Percentiles rank a stretch among this genome's conserved stretches.
These are phyloP conservation scores for Amphiprion clarkii DNA, from an alignment of 2,797 vertebrate genomes.

Conservation along the genomic window DNA sequence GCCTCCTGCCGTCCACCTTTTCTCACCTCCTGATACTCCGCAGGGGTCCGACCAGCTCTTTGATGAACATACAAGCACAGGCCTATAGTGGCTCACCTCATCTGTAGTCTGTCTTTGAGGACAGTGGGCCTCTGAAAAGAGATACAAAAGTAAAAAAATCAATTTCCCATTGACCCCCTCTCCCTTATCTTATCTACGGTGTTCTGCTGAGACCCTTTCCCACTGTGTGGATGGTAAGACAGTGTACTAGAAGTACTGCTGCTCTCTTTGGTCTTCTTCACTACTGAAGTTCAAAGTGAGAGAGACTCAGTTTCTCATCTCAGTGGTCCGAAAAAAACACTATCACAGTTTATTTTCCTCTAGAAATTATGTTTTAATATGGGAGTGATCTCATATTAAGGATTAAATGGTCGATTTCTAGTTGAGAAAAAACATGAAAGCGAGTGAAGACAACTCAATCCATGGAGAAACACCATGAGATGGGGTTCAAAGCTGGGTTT, in stretches of 20 bases:
- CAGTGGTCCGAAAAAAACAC: too few species aligned
- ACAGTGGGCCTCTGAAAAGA: conserved; percentile 59
- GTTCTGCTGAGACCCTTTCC: conserved; percentile 33
- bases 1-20: conserved; percentile 21
- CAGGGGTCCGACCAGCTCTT: not conserved
- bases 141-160: conserved; percentile 64
- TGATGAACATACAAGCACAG: conserved; percentile 58
- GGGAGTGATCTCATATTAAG: not conserved
- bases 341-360: too few species aligned
- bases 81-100: conserved; percentile 39
- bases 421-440: too few species aligned
- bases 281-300: too few species aligned
- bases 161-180: conserved; percentile 70
- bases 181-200: conserved; percentile 16
- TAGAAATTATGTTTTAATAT: too few species aligned
- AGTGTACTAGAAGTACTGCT: conserved; percentile 5
- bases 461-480: too few species aligned
- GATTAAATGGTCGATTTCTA: too few species aligned
- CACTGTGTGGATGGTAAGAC: conserved; percentile 27
- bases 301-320: not conserved
- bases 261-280: not conserved
- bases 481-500: too few species aligned
- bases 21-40: conserved; percentile 24
- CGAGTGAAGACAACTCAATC: too few species aligned
- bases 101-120: conserved; percentile 56